These are phyloP conservation scores for Lonchura striata DNA, from an alignment of 2,113 vertebrate genomes.

Conservation along the genomic window DNA sequence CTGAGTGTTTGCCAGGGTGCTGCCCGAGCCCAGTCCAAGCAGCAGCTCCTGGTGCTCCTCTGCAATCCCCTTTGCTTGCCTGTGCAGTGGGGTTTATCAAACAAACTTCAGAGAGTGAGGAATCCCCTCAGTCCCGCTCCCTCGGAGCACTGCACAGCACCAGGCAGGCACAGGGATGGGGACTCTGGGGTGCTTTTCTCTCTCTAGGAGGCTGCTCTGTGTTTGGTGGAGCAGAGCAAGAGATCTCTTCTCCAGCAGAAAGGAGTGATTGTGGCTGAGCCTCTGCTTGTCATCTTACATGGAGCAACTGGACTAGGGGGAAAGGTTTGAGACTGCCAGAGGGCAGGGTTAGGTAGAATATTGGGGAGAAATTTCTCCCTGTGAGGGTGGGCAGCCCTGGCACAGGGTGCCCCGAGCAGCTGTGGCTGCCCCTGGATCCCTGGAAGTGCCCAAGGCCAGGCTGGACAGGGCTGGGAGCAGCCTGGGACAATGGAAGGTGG, in stretches of 20 bases:
- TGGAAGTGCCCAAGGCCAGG: too few species aligned
- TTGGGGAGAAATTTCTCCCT: not conserved
- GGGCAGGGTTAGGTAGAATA: not conserved
- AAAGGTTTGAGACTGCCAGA: not conserved
- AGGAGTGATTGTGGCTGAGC: not conserved
- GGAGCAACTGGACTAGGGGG: not conserved
- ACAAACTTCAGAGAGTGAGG: not conserved
- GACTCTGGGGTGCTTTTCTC: not conserved
- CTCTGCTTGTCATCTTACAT: not conserved
- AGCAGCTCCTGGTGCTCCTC: not conserved
- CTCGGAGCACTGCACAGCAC: fast-evolving
- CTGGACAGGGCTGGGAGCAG: too few species aligned
- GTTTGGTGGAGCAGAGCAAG: not conserved
- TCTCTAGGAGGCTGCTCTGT: not conserved
- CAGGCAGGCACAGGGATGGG: not conserved
- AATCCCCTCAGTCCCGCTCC: not conserved
- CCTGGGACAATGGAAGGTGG: too few species aligned
- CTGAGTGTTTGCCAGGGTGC: not conserved
- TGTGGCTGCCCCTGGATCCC: too few species aligned
- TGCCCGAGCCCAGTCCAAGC: not conserved
- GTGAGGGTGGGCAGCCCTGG: too few species aligned
- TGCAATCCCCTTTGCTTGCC: not conserved
- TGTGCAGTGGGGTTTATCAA: not conserved
- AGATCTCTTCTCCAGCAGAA: not conserved
- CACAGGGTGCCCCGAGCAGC: too few species aligned